These are phyloP conservation scores for Chelonia mydas DNA, from an alignment of 2,797 vertebrate genomes.

Conservation along the genomic window DNA sequence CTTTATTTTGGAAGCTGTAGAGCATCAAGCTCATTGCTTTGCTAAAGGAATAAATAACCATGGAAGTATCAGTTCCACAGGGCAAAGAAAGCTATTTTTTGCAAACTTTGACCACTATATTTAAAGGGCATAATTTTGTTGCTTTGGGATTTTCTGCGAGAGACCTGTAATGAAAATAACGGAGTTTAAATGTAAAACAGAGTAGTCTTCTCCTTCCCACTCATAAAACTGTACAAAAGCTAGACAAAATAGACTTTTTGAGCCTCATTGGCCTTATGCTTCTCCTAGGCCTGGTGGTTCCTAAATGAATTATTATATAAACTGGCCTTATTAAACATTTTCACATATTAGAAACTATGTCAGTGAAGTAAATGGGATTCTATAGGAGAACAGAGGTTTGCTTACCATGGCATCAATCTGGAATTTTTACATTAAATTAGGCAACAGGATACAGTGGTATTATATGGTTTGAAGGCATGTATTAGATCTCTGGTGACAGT, in stretches of 20 bases:
- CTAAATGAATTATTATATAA: neutral
- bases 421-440: neutral
- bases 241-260: neutral
- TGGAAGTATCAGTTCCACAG: neutral
- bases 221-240: accelerated
- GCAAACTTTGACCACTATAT: too few relatives aligned
- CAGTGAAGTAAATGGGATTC: too few relatives aligned
- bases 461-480: neutral
- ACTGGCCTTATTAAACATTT: neutral
- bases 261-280: neutral
- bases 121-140: too few relatives aligned
- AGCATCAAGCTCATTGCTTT: neutral
- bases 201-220: accelerated
- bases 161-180: neutral
- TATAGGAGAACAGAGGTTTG: neutral
- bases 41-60: neutral
- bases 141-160: too few relatives aligned
- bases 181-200: neutral
- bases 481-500: neutral
- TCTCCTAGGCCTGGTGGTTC: neutral
- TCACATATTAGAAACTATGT: too few relatives aligned
- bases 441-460: neutral
- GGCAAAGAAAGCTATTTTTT: neutral
- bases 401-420: neutral
- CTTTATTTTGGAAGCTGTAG: neutral